Conservation (phyloP, 1,140 invertebrate genomes). For the Papilio helenus region DNA sequence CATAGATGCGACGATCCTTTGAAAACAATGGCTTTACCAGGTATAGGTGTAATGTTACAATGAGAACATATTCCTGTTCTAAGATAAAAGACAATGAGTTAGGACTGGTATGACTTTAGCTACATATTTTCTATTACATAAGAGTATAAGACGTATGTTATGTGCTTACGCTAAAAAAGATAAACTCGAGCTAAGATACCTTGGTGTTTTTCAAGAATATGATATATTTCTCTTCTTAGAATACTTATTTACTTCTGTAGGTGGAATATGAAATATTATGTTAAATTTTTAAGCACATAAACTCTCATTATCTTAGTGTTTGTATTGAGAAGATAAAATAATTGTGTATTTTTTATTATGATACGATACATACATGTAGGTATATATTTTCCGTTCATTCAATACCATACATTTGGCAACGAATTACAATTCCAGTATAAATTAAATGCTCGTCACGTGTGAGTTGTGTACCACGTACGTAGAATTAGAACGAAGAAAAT, state of each 20-base stretch:
- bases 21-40: constrained; percentile 45
- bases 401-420: constrained; percentile 6
- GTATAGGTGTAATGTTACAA: constrained; percentile 46
- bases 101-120: not conserved
- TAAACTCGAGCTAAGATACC: too few species aligned
- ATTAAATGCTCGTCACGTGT: constrained; percentile 10
- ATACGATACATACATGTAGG: not conserved
- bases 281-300: not conserved
- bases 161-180: not conserved
- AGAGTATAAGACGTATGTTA: not conserved
- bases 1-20: constrained; percentile 41
- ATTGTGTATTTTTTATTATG: too few species aligned
- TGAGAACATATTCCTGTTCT: constrained; percentile 23
- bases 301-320: too few species aligned
- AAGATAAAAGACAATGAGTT: constrained; percentile 19
- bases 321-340: too few species aligned
- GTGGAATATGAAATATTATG: too few species aligned
- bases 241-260: too few species aligned
- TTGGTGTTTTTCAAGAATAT: too few species aligned
- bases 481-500: constrained; percentile 3
- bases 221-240: too few species aligned
- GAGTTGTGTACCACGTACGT: not conserved
- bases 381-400: not conserved
- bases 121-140: not conserved
- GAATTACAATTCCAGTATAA: constrained; percentile 8